Evolutionary conservation across 2,888 invertebrate genomes (phyloP).

Genomic region (Aporophyla nigra): DNA sequence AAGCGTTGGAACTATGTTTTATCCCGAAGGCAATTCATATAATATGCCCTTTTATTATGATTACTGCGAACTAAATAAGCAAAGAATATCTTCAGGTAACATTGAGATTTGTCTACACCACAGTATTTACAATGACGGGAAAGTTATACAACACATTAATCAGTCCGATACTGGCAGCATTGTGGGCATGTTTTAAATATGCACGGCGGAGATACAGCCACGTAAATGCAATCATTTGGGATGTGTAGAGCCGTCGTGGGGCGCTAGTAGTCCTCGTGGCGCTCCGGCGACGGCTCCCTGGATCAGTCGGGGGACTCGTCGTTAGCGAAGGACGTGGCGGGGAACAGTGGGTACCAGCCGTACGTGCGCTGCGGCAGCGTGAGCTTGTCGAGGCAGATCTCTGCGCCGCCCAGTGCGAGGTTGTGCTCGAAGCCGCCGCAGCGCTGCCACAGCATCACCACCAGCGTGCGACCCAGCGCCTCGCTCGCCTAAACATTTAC

Average conservation of each 20-base stretch:
- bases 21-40: slow-evolving; percentile 18
- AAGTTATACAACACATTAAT: slow-evolving; percentile 53
- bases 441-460: slow-evolving; percentile 98
- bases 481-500: slow-evolving; percentile 91
- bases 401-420: slow-evolving; percentile 94
- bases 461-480: slow-evolving; percentile 94
- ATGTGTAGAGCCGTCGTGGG: slow-evolving; percentile 79
- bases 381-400: slow-evolving; percentile 95
- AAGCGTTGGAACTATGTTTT: slow-evolving; percentile 11
- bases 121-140: slow-evolving; percentile 65
- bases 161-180: slow-evolving; percentile 59
- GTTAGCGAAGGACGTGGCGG: slow-evolving; percentile 95
- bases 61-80: slow-evolving; percentile 26
- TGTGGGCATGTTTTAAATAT: slow-evolving; percentile 56
- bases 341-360: slow-evolving; percentile 98
- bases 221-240: slow-evolving; percentile 53
- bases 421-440: slow-evolving; percentile 97
- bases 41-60: slow-evolving; percentile 12
- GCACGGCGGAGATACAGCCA: slow-evolving; percentile 55
- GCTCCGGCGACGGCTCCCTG: slow-evolving; percentile 90
- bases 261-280: slow-evolving; percentile 82
- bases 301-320: slow-evolving; percentile 91
- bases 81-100: slow-evolving; percentile 33
- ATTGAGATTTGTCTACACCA: slow-evolving; percentile 25
- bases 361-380: slow-evolving; percentile 95